Base-by-base conservation (phyloP, 2,888 invertebrate species). In the Ochropleura leucogaster region DNA sequence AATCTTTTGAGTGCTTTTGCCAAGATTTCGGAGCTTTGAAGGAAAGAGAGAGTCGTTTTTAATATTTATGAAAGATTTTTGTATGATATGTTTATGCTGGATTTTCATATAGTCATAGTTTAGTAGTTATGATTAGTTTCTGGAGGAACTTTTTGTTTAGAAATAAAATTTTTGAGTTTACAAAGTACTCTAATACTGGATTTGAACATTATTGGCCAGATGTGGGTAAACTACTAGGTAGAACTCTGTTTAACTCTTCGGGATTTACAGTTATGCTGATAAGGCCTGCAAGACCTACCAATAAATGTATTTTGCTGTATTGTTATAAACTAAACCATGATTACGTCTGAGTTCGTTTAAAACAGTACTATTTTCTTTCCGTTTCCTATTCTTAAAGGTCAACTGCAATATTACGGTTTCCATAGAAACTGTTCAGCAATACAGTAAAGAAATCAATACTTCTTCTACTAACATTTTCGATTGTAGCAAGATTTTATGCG, bases 1-100 rank as follows among this genome's bases (percentile, higher is more conserved):
- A 85, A 74, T 80, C 87, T 89, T 87, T 84, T 84, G 86, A 88
- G 86, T 77, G 85, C 87, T 83, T 85, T 86, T 74, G 70, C 66
- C 30, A 82, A 85, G 88, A 83, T 87, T 88, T 87, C 66, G 80
- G 80, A 80, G 77, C 72, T 68, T 74, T 59, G 53, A 62, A 65
- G 55, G 69, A 47, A 70, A 72, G 47, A 46, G 59, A 85, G 68
- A 82, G 67, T 71, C 49, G 44, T 53, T 72, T 80, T 68, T 69
- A 72, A 72, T 79, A 70, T 70, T 74, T 69, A 79, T 74, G n/a
- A 79, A 63, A 59, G 20, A 63, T 63, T 49, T 74, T 53, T 18
- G 42, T 51, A 8, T 53, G 16, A 30, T 59, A 3, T 14, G 16
- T 20, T 46, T 20, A 66, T 49, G 18, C 3, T 65, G 18, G 18